A percentile compares a stretch with the other conserved stretches of the same genome.
phyloP scores from a whole-genome alignment of 2,113 vertebrate genomes.

The Tragelaphus scriptus region DNA sequence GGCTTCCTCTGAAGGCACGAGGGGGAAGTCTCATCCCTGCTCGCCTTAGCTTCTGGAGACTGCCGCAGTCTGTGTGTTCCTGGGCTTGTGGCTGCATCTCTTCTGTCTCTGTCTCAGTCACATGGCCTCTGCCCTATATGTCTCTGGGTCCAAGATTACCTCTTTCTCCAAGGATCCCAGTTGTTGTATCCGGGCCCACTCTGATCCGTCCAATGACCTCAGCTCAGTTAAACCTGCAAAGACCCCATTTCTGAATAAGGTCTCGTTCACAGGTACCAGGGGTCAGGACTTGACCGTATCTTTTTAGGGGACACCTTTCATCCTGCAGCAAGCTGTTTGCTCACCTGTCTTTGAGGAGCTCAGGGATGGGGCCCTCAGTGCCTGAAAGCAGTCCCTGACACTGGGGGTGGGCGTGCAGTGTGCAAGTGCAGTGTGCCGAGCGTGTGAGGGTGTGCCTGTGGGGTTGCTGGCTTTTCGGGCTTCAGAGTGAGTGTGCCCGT shows the following conservation, averaged over 20 bases:
- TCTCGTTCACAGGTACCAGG: neutral
- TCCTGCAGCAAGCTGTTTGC: neutral
- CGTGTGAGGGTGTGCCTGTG: neutral
- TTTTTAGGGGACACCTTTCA: neutral
- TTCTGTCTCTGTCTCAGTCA: neutral
- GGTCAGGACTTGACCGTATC: neutral
- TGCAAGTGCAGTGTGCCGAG: rapidly evolving
- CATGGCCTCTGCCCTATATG: rapidly evolving
- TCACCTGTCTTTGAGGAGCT: neutral
- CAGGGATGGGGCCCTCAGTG: neutral
- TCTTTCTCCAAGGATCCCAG: neutral
- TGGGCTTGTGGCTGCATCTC: neutral
- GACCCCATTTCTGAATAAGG: neutral
- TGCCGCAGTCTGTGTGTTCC: neutral
- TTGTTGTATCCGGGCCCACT: neutral
- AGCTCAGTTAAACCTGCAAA: neutral
- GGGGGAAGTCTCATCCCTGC: no score
- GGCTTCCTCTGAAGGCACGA: neutral
- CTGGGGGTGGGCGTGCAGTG: neutral
- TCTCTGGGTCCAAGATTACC: neutral
- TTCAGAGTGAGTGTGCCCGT: neutral
- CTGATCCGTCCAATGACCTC: neutral
- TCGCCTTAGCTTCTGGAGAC: neutral
- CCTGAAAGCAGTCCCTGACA: neutral
- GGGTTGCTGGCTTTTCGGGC: neutral